Percentiles rank a stretch among this genome's conserved stretches.
These are phyloP conservation scores for Karalla daura DNA, from an alignment of 2,797 vertebrate species.

Conservation along the genomic window DNA sequence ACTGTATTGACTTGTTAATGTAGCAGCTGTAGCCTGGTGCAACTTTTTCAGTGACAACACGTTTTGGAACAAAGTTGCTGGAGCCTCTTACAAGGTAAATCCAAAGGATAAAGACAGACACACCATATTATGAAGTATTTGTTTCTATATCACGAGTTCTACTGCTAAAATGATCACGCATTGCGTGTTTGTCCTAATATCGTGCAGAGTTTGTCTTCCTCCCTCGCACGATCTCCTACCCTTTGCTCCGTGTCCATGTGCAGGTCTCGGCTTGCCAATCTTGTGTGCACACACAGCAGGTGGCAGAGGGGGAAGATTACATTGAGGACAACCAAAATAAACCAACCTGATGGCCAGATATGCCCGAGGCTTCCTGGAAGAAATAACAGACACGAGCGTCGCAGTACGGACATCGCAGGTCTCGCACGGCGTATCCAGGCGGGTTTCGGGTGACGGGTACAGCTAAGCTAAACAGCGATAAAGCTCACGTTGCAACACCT, in stretches of 20 bases:
- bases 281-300: conserved; percentile 44
- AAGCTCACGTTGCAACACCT: conserved; percentile 47
- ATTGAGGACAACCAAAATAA: conserved; percentile 66
- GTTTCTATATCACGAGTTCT: no score
- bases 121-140: no score
- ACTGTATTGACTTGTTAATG: no score
- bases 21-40: no score
- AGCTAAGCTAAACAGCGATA: conserved; percentile 61
- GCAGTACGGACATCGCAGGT: conserved; percentile 8
- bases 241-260: conserved; percentile 31
- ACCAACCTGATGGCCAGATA: conserved; percentile 57
- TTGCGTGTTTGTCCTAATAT: no score
- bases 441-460: conserved; percentile 56
- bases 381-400: conserved; percentile 12
- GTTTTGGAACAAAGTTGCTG: no score
- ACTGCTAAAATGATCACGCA: no score
- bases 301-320: conserved; percentile 63
- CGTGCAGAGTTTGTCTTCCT: conserved; percentile 1
- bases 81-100: no score
- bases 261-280: conserved; percentile 47
- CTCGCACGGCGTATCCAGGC: conserved; percentile 14
- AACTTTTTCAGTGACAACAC: no score
- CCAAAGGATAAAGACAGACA: no score
- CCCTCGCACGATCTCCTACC: conserved; percentile 17
- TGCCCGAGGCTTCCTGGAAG: conserved; percentile 43